Evolutionary conservation across 2,888 invertebrate species (phyloP), one percentile per base, ranked within the genome.

Genomic region (Lagria hirta): DNA sequence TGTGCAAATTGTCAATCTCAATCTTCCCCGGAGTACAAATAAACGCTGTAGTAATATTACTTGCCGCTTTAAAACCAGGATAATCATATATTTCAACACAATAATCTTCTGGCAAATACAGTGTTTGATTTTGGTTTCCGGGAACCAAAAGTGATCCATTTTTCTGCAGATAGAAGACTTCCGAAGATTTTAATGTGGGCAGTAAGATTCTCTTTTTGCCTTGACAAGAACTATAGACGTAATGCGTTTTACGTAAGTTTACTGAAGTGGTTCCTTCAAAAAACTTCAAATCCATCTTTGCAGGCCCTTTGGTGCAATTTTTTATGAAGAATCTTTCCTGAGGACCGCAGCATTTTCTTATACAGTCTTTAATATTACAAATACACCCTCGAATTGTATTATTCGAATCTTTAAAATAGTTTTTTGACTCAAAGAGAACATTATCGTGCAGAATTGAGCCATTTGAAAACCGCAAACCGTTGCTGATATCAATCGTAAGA

Each of bases 101-200:
- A 22, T 48, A 57, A 37, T 22, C 24, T 21, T 4, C 18, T 26
- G 11, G 35, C 27, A 22, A 27, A 21, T n/a, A n/a, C n/a, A n/a
- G n/a, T n/a, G n/a, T n/a, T 1, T 34, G 18, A 2, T 3, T 43
- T 13, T 1, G 58, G 54, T 13, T n/a, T n/a, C n/a, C n/a, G n/a
- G n/a, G n/a, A n/a, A 50, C 46, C 13, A 37, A 45, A 15, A 58
- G 23, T 2, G 47, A 35, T 0, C 53, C 53, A 33, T 56, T 47
- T 4, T 27, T 12, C 29, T 56, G 52, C 8, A 58, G 11, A 28
- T 34, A 53, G 37, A 53, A 54, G n/a, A n/a, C n/a, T 5, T 12
- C 7, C 20, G 54, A 48, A 3, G 15, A 18, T 3, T 27, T 17
- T 1, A 27, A 32, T n/a, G 20, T 5, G 4, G 15, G 26, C 1